Conservation (phyloP, 2,113 vertebrate genomes). For the Heterotilapia buettikoferi region DNA sequence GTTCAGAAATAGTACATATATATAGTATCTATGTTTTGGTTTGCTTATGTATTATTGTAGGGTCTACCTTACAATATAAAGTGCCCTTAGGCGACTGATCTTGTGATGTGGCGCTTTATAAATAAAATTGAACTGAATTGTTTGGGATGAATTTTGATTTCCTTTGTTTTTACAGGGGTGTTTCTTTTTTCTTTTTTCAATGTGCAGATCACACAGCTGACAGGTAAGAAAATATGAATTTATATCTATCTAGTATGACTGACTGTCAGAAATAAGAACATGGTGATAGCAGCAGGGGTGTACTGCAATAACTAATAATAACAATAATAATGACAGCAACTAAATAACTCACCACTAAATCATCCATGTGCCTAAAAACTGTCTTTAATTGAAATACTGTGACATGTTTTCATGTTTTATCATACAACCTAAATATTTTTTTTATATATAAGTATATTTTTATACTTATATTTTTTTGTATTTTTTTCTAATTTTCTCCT, state of each 20-base stretch:
- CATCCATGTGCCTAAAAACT: neutral
- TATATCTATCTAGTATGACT: neutral
- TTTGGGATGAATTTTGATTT: neutral
- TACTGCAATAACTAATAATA: neutral
- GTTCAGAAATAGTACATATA: neutral
- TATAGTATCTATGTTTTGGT: neutral
- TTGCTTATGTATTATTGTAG: neutral
- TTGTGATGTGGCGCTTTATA: neutral
- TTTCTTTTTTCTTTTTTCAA: neutral
- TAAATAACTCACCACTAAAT: neutral
- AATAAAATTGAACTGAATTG: neutral
- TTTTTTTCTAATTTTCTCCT: neutral
- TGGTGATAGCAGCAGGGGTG: neutral
- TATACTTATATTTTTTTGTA: fast-evolving
- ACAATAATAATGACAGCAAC: neutral
- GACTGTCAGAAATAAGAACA: neutral
- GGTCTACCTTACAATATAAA: neutral
- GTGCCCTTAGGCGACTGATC: neutral
- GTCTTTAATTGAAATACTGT: neutral
- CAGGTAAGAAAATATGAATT: neutral
- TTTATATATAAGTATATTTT: neutral
- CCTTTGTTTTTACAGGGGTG: neutral
- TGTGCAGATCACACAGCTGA: neutral
- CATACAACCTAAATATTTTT: neutral
- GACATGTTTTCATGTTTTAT: neutral